phyloP scores from a whole-genome alignment of 2,888 invertebrate species.

The Thymelicus sylvestris region DNA sequence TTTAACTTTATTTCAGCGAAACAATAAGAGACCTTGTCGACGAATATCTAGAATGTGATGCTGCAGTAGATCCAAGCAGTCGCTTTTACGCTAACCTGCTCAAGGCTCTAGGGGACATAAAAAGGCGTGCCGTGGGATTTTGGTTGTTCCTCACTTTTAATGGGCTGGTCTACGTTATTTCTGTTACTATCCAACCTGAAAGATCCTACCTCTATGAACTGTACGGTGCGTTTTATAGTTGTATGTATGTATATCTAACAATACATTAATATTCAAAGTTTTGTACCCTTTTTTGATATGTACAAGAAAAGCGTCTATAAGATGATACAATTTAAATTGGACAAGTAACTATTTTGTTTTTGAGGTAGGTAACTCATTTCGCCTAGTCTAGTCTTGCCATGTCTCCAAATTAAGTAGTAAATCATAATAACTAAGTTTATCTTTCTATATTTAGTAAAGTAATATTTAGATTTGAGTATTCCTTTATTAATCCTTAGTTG shows the following conservation, averaged over 20 bases:
- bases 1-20: constrained; percentile 46
- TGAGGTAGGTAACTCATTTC: too few relatives aligned
- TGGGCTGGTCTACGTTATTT: constrained; percentile 50
- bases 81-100: constrained; percentile 54
- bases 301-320: too few relatives aligned
- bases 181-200: constrained; percentile 52
- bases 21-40: constrained; percentile 52
- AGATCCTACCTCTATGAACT: constrained; percentile 50
- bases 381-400: too few relatives aligned
- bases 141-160: constrained; percentile 57
- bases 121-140: constrained; percentile 56
- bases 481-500: background rate
- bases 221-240: constrained; percentile 45
- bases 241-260: background rate
- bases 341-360: too few relatives aligned
- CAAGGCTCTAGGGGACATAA: constrained; percentile 51
- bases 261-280: too few relatives aligned
- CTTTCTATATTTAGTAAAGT: too few relatives aligned
- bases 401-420: too few relatives aligned
- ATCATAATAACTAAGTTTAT: too few relatives aligned
- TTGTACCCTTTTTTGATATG: too few relatives aligned
- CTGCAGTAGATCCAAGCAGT: constrained; percentile 45
- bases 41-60: constrained; percentile 51
- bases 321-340: too few relatives aligned
- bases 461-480: background rate